Conservation (phyloP, 2,888 invertebrate genomes). For the Conistra vaccinii region DNA sequence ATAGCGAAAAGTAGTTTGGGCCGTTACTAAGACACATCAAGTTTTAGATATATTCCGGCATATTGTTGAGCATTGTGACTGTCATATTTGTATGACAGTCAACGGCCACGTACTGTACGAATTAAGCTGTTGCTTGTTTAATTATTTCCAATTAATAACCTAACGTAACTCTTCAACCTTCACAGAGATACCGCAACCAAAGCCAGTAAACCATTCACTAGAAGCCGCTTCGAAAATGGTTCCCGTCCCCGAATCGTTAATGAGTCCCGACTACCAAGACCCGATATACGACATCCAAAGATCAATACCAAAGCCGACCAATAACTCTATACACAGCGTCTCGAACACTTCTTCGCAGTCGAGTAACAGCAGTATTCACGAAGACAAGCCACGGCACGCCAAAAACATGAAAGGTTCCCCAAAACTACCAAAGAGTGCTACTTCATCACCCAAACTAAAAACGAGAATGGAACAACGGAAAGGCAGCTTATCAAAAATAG, state of each 20-base stretch:
- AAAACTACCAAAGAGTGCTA: conserved; percentile 86
- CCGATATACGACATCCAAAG: conserved; percentile 87
- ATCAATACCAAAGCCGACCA: conserved; percentile 79
- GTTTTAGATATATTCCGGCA: not conserved
- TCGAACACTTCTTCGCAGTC: conserved; percentile 79
- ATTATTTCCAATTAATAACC: not conserved
- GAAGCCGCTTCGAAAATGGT: conserved; percentile 96
- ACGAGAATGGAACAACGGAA: conserved; percentile 86
- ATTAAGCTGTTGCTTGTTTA: not conserved
- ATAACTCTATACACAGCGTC: conserved; percentile 73
- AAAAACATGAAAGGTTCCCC: conserved; percentile 84
- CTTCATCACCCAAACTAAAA: conserved; percentile 86
- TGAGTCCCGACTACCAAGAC: conserved; percentile 95
- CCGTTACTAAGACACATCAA: not conserved
- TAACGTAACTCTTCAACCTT: not conserved
- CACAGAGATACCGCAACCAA: conserved; percentile 70
- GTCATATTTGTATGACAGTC: not conserved
- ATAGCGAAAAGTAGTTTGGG: not conserved
- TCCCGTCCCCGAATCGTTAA: conserved; percentile 96
- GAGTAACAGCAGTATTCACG: conserved; percentile 82
- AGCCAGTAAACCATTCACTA: conserved; percentile 90
- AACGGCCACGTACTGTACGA: too few species aligned
- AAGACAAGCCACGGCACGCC: conserved; percentile 76
- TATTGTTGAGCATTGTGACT: not conserved
- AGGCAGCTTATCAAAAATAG: conserved; percentile 80